Evolutionary conservation across 2,888 invertebrate species (phyloP).

Genomic region (Endomychus coccineus): DNA sequence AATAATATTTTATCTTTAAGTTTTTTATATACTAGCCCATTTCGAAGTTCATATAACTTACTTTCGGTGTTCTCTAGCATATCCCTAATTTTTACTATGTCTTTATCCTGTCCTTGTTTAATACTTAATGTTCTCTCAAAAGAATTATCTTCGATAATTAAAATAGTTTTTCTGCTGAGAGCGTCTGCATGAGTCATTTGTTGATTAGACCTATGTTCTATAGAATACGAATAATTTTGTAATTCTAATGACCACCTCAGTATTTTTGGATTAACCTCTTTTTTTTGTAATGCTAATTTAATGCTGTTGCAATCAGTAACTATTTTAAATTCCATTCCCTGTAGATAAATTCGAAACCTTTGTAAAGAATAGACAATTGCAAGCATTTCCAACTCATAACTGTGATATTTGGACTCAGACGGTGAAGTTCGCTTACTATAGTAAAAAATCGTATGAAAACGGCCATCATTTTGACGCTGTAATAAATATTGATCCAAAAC

Average conservation of each 20-base stretch:
- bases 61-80: conserved; percentile 15
- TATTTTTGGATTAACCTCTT: conserved; percentile 28
- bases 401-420: conserved; percentile 28
- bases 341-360: conserved; percentile 27
- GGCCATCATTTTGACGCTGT: conserved; percentile 25
- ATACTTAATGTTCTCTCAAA: conserved; percentile 17
- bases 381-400: conserved; percentile 30
- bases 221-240: conserved; percentile 22
- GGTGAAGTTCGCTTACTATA: conserved; percentile 31
- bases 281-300: conserved; percentile 24
- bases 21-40: conserved; percentile 13
- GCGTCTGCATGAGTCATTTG: conserved; percentile 30
- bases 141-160: conserved; percentile 16
- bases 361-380: conserved; percentile 26
- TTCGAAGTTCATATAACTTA: conserved; percentile 9
- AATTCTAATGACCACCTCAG: conserved; percentile 25
- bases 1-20: conserved; percentile 11
- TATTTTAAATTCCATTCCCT: conserved; percentile 27
- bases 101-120: conserved; percentile 17
- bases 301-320: conserved; percentile 28
- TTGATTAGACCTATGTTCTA: conserved; percentile 23
- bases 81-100: conserved; percentile 16
- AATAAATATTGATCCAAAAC: conserved; percentile 31
- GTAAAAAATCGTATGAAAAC: conserved; percentile 29
- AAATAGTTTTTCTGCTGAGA: conserved; percentile 18